A percentile compares a stretch with the other conserved stretches of the same genome.
Evolutionary conservation across 2,888 invertebrate species (phyloP).

Genomic region (Acrobasis consociella): DNA sequence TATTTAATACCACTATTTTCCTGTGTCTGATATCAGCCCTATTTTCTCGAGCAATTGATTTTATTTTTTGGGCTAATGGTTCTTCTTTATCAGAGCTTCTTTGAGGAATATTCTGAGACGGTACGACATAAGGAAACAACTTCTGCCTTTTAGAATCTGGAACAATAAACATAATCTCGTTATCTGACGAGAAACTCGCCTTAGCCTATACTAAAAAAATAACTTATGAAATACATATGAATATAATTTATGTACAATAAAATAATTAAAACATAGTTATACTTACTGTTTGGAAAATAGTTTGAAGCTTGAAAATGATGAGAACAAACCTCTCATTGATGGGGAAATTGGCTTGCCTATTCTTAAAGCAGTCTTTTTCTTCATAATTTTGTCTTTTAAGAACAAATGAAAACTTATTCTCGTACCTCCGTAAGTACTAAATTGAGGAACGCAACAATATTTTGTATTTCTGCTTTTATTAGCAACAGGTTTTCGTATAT

Average conservation of each 20-base stretch:
- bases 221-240: no score
- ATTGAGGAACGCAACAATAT: no score
- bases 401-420: background rate
- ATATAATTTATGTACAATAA: no score
- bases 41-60: slow-evolving; percentile 10
- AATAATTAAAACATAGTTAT: no score
- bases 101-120: slow-evolving; percentile 13
- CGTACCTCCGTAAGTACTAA: no score
- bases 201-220: background rate
- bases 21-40: slow-evolving; percentile 8
- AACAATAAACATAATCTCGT: slow-evolving; percentile 11
- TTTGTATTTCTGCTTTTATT: no score
- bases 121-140: background rate
- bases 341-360: slow-evolving; percentile 10
- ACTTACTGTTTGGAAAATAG: slow-evolving; percentile 7
- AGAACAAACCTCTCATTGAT: slow-evolving; percentile 13
- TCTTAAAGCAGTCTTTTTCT: slow-evolving; percentile 15
- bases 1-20: background rate
- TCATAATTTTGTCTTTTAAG: slow-evolving; percentile 10
- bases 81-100: slow-evolving; percentile 9
- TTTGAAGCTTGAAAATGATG: slow-evolving; percentile 11
- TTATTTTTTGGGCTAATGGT: slow-evolving; percentile 7
- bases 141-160: background rate
- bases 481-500: no score
- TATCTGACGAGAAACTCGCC: slow-evolving; percentile 11